These are phyloP conservation scores for Archips xylosteana DNA, from an alignment of 2,888 invertebrate species.

Conservation along the genomic window DNA sequence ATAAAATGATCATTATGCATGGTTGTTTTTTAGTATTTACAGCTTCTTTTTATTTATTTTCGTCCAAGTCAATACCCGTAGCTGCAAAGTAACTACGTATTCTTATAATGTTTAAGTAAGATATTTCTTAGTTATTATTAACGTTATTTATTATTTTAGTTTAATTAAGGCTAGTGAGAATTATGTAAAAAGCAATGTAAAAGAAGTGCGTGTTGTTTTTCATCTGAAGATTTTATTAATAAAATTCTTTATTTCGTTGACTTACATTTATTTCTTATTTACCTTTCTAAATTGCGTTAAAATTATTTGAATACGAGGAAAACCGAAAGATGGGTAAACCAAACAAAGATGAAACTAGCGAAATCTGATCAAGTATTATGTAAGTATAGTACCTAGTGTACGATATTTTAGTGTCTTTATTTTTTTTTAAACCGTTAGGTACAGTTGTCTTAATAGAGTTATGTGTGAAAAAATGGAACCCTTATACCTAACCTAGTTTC, in stretches of 20 bases:
- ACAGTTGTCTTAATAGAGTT: too few species aligned
- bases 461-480: too few species aligned
- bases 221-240: slow-evolving; percentile 10
- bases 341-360: too few species aligned
- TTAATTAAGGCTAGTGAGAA: slow-evolving; percentile 79
- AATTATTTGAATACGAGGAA: too few species aligned
- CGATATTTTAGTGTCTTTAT: too few species aligned
- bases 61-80: slow-evolving; percentile 15
- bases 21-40: background rate
- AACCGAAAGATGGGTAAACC: too few species aligned
- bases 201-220: slow-evolving; percentile 51
- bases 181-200: slow-evolving; percentile 57
- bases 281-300: background rate
- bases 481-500: too few species aligned
- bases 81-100: background rate
- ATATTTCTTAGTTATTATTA: slow-evolving; percentile 43
- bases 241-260: slow-evolving; percentile 10
- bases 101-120: background rate
- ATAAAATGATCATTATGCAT: background rate
- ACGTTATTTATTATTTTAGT: slow-evolving; percentile 45
- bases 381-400: too few species aligned
- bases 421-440: too few species aligned
- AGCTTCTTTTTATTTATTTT: background rate
- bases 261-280: background rate
- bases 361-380: too few species aligned